A percentile compares a stretch with the other conserved stretches of the same genome.
Conservation (phyloP, 2,113 vertebrate genomes). For the Ginglymostoma cirratum region DNA sequence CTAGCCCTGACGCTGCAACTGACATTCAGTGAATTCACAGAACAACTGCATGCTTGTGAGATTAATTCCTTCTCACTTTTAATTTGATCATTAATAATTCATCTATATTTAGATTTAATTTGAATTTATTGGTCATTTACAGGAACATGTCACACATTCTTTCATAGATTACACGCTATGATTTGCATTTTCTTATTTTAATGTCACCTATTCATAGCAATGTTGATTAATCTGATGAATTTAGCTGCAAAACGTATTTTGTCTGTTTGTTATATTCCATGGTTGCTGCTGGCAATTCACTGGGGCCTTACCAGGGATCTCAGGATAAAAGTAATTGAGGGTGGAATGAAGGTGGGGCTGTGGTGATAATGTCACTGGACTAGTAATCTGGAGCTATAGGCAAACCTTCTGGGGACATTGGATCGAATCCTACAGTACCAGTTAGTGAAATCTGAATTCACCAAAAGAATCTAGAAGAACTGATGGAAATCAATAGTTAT, state of each 20-base stretch:
- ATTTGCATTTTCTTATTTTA: background rate
- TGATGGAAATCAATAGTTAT: no score
- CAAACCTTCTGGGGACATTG: no score
- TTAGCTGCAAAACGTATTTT: background rate
- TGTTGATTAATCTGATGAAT: background rate
- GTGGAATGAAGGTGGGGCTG: background rate
- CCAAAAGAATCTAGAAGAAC: no score
- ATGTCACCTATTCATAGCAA: background rate
- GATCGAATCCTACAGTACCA: no score
- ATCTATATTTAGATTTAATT: background rate
- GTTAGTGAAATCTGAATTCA: no score
- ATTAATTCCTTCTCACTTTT: background rate
- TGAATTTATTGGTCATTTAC: background rate
- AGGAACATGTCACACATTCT: no score
- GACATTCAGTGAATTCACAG: background rate
- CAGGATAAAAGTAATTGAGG: background rate
- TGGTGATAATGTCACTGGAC: no score
- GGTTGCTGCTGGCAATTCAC: background rate
- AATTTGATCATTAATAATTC: slow-evolving; percentile 17
- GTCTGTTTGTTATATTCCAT: background rate
- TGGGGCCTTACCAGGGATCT: background rate
- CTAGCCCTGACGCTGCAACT: background rate
- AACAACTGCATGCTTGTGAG: background rate
- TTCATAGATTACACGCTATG: background rate
- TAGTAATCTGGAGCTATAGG: no score